These are phyloP conservation scores for Eurystomus gularis DNA, from an alignment of 2,113 vertebrate genomes.

Conservation along the genomic window DNA sequence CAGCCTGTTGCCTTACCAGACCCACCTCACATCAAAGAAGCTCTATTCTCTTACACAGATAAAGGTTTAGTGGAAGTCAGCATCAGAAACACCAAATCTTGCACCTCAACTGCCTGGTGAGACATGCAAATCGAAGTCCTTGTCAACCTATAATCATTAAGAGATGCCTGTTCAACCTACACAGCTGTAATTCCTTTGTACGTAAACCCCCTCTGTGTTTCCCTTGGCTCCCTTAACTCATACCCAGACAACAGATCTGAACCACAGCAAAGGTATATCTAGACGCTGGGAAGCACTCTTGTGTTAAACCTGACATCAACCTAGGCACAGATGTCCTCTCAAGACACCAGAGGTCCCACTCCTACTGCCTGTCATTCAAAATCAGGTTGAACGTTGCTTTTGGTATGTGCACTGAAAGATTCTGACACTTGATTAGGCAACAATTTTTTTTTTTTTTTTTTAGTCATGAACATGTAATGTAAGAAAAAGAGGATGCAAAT, in stretches of 20 bases:
- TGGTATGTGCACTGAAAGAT: background rate
- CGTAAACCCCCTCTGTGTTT: background rate
- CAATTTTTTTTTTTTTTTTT: no score
- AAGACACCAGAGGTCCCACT: background rate
- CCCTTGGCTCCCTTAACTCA: background rate
- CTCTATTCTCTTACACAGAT: no score
- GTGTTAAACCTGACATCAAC: background rate
- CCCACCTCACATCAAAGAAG: no score
- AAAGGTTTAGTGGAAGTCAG: background rate
- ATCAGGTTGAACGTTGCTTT: background rate
- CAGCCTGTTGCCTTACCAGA: background rate
- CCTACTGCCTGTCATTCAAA: background rate
- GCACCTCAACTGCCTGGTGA: background rate
- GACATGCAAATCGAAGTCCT: background rate
- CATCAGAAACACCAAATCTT: rapidly evolving
- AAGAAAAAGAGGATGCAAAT: background rate
- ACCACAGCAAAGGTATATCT: background rate
- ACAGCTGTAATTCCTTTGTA: background rate
- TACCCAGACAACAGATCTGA: background rate
- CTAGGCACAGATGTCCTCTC: background rate
- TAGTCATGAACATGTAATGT: background rate
- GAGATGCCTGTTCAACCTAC: background rate
- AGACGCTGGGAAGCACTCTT: background rate
- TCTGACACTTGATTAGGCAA: background rate
- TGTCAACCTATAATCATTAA: background rate